These are phyloP conservation scores for Panorpa germanica DNA, from an alignment of 2,888 invertebrate species.

Conservation along the genomic window DNA sequence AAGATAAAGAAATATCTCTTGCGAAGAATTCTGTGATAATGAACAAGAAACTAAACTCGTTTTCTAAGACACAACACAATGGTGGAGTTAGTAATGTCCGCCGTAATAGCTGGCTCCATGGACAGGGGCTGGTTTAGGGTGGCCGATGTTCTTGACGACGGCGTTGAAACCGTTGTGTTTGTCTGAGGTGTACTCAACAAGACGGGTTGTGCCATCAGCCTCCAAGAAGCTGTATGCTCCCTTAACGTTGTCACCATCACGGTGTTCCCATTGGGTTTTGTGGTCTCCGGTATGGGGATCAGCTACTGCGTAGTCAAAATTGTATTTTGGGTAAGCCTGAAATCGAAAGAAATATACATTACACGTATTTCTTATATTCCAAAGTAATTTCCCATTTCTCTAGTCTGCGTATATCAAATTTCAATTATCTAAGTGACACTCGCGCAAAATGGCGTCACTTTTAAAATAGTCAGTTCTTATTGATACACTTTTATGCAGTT, in stretches of 20 bases:
- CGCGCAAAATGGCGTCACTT: background rate
- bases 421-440: slow-evolving; percentile 6
- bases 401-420: no score
- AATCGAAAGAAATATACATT: slow-evolving; percentile 15
- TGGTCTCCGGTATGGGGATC: slow-evolving; percentile 41
- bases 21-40: no score
- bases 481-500: background rate
- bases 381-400: slow-evolving; percentile 1
- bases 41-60: no score
- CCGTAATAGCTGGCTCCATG: no score
- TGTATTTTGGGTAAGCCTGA: slow-evolving; percentile 36
- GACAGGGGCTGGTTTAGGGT: slow-evolving; percentile 28
- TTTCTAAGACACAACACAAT: no score
- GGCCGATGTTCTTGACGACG: slow-evolving; percentile 29
- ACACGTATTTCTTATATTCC: no score
- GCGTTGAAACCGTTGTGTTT: slow-evolving; percentile 31
- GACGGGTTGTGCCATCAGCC: slow-evolving; percentile 30
- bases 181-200: slow-evolving; percentile 32
- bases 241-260: slow-evolving; percentile 40
- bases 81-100: no score
- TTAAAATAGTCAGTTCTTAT: no score
- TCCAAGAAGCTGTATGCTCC: slow-evolving; percentile 30
- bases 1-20: no score
- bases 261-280: slow-evolving; percentile 36
- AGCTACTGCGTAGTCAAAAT: slow-evolving; percentile 38